Percentiles rank a stretch among this genome's conserved stretches.
Conservation (phyloP, 2,113 vertebrate genomes). For the Lampris megalopsis region DNA sequence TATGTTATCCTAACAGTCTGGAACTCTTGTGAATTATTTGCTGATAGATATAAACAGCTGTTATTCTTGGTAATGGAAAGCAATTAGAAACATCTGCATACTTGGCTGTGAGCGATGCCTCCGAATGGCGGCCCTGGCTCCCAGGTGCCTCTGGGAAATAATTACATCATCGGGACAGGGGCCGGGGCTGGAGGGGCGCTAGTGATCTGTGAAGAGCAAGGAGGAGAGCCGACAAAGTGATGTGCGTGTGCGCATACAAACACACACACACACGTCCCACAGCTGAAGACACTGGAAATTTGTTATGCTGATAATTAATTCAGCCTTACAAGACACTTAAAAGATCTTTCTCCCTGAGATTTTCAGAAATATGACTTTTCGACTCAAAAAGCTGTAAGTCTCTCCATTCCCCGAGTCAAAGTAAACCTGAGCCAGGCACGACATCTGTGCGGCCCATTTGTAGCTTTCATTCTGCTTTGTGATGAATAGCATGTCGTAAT, state of each 20-base stretch:
- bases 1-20: slow-evolving; percentile 99
- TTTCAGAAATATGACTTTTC: background rate
- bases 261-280: slow-evolving; percentile 38
- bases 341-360: slow-evolving; percentile 14
- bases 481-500: too few species aligned
- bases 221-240: slow-evolving; percentile 46
- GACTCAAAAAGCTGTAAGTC: background rate
- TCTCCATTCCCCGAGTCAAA: background rate
- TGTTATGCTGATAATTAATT: slow-evolving; percentile 72
- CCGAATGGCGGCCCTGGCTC: slow-evolving; percentile 83
- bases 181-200: slow-evolving; percentile 84
- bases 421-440: too few species aligned
- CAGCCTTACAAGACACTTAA: slow-evolving; percentile 43
- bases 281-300: slow-evolving; percentile 61
- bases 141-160: slow-evolving; percentile 97
- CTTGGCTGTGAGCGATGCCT: slow-evolving; percentile 96
- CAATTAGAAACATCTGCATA: slow-evolving; percentile 99
- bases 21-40: slow-evolving; percentile 99
- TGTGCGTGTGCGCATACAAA: background rate
- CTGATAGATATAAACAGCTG: slow-evolving; percentile 99
- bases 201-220: slow-evolving; percentile 94
- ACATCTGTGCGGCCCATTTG: too few species aligned
- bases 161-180: slow-evolving; percentile 91
- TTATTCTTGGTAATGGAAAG: slow-evolving; percentile 99
- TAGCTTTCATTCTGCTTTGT: too few species aligned